phyloP scores from a whole-genome alignment of 2,888 invertebrate species.

The Erebia ligea region DNA sequence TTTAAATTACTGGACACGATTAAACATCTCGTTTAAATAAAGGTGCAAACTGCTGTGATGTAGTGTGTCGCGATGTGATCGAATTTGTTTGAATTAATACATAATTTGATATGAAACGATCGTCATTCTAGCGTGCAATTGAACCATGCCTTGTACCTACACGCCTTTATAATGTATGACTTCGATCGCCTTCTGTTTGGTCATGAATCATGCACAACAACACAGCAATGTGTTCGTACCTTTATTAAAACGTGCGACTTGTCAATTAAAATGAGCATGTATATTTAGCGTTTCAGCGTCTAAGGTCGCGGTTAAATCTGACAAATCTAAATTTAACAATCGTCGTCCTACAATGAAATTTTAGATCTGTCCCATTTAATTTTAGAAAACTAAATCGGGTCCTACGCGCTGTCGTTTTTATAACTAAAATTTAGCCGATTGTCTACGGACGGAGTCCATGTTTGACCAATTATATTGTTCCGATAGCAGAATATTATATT shows the following conservation, averaged over 20 bases:
- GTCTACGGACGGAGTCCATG: conserved; percentile 42
- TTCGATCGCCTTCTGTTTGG: no score
- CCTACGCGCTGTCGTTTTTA: not conserved
- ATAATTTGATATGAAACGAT: no score
- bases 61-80: not conserved
- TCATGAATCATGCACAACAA: no score
- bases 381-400: conserved; percentile 16
- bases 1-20: not conserved
- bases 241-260: conserved; percentile 2
- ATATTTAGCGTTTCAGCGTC: not conserved
- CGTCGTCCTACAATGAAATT: conserved; percentile 7
- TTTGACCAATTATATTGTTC: conserved; percentile 70
- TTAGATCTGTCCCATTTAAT: conserved; percentile 21
- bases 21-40: not conserved
- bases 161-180: no score
- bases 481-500: conserved; percentile 45
- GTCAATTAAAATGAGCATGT: conserved; percentile 10
- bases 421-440: conserved; percentile 23
- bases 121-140: no score
- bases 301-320: conserved; percentile 19
- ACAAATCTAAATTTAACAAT: conserved; percentile 18
- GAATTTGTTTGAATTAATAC: not conserved
- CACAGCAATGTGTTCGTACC: no score
- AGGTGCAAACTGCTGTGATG: not conserved
- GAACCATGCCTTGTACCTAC: no score